Conservation (phyloP, 2,888 invertebrate species). For the Tachina fera region DNA sequence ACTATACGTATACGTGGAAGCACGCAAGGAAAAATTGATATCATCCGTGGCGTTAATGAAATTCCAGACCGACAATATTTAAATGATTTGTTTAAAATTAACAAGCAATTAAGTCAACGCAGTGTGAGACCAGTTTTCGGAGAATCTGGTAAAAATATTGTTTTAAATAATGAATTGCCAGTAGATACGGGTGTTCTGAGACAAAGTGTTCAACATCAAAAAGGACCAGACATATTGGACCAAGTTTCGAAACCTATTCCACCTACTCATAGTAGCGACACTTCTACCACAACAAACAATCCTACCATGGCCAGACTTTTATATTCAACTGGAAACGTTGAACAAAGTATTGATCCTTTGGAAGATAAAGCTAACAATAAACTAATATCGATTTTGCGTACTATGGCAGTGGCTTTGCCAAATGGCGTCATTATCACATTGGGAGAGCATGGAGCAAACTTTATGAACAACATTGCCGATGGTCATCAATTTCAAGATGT, state of each 20-base stretch:
- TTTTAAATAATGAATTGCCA: conserved; percentile 78
- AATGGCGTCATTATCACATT: conserved; percentile 54
- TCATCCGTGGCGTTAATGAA: conserved; percentile 79
- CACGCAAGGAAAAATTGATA: conserved; percentile 76
- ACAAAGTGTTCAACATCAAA: conserved; percentile 78
- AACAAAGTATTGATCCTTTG: conserved; percentile 25
- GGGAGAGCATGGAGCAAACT: conserved; percentile 29
- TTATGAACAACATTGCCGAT: conserved; percentile 73
- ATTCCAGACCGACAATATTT: conserved; percentile 79
- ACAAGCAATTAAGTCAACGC: conserved; percentile 75
- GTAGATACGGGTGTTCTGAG: conserved; percentile 75
- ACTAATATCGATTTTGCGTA: background rate
- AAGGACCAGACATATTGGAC: conserved; percentile 76
- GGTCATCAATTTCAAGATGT: conserved; percentile 72
- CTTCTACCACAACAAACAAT: background rate
- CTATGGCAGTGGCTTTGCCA: conserved; percentile 60
- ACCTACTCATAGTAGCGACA: conserved; percentile 39
- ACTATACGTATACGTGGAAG: conserved; percentile 77
- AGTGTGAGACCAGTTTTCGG: conserved; percentile 77
- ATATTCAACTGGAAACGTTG: conserved; percentile 2
- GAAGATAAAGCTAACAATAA: background rate
- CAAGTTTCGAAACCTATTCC: conserved; percentile 77
- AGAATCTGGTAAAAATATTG: conserved; percentile 74
- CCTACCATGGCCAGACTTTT: conserved; percentile 20
- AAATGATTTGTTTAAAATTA: conserved; percentile 79